A percentile compares a stretch with the other conserved stretches of the same genome.
Conservation (phyloP, 2,888 invertebrate genomes). For the Chaitophorus viminalis region DNA sequence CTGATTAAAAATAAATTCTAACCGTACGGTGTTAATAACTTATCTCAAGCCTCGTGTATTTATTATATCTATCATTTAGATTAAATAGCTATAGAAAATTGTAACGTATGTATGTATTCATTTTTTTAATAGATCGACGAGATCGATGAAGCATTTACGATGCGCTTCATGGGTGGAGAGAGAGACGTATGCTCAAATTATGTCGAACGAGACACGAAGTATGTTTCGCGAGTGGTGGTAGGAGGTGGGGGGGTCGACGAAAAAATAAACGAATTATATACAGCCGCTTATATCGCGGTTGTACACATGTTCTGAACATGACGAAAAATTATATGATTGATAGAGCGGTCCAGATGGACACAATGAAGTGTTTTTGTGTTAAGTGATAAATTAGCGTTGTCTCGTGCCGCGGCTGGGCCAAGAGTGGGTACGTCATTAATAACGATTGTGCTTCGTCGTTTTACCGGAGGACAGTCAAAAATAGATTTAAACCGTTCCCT, state of each 20-base stretch:
- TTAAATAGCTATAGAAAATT: too few species aligned
- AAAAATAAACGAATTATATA: background rate
- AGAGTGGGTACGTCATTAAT: conserved; percentile 10
- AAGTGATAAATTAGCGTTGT: conserved; percentile 45
- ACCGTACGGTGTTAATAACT: too few species aligned
- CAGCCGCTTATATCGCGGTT: background rate
- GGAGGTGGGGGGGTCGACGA: background rate
- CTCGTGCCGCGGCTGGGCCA: background rate
- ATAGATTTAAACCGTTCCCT: background rate
- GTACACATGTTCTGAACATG: background rate
- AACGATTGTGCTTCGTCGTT: conserved; percentile 18
- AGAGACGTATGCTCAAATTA: too few species aligned
- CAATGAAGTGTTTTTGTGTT: conserved; percentile 50
- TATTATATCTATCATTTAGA: too few species aligned
- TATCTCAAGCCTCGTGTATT: too few species aligned
- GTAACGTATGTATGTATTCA: too few species aligned
- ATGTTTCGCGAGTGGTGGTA: too few species aligned
- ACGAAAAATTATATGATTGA: background rate
- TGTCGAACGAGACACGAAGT: too few species aligned
- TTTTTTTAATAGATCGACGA: too few species aligned
- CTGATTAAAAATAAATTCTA: too few species aligned
- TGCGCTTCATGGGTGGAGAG: too few species aligned
- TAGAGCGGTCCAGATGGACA: background rate
- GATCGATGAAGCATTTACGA: too few species aligned
- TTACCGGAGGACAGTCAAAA: background rate